Percentiles rank a stretch among this genome's conserved stretches.
Evolutionary conservation across 2,888 invertebrate genomes (phyloP).

Genomic region (Caenorhabditis sp.): DNA sequence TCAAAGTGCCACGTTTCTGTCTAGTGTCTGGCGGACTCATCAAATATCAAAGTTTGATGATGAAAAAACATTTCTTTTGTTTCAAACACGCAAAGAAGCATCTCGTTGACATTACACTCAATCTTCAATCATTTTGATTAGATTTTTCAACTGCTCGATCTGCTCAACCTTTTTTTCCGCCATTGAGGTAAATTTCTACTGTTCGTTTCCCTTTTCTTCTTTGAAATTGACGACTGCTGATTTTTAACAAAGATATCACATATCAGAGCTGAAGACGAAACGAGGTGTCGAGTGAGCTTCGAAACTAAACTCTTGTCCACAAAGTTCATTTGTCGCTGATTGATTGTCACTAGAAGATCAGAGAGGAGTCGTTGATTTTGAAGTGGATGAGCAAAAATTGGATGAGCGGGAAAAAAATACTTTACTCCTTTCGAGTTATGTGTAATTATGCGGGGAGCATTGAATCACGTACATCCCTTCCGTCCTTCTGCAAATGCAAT

Average conservation of each 20-base stretch:
- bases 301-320: conserved; percentile 34
- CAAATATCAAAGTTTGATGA: background rate
- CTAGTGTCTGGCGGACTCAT: background rate
- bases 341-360: conserved; percentile 52
- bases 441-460: conserved; percentile 53
- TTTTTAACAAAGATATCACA: conserved; percentile 43
- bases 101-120: conserved; percentile 11
- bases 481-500: conserved; percentile 17
- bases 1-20: background rate
- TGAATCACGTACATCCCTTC: conserved; percentile 42
- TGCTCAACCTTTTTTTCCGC: background rate
- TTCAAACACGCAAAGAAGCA: background rate
- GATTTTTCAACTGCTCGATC: conserved; percentile 2
- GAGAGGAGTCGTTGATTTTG: conserved; percentile 3
- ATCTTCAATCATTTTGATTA: conserved; percentile 19
- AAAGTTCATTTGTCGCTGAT: conserved; percentile 48
- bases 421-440: conserved; percentile 40
- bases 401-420: conserved; percentile 5
- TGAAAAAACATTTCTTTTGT: conserved; percentile 10
- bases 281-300: conserved; percentile 19
- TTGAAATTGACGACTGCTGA: background rate
- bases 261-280: conserved; percentile 18
- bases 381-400: background rate
- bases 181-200: background rate
- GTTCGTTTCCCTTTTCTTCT: background rate